Conservation (phyloP, 2,888 invertebrate genomes). For the Malacosoma neustria region DNA sequence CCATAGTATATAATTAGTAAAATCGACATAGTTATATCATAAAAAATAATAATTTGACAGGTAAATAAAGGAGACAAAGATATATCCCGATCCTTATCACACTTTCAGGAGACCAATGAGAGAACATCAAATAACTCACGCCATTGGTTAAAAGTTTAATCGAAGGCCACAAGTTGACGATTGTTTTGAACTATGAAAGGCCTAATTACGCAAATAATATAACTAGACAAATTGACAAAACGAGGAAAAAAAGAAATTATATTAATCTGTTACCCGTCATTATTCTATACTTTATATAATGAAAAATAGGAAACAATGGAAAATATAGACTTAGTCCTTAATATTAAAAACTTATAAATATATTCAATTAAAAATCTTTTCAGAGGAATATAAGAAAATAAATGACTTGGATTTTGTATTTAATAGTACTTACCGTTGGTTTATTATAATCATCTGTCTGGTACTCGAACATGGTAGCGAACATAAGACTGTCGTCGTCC, state of each 20-base stretch:
- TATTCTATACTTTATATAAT: too few species aligned
- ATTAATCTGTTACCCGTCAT: too few species aligned
- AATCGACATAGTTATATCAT: conserved; percentile 9
- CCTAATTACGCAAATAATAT: neutral
- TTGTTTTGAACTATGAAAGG: neutral
- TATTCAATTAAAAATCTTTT: too few species aligned
- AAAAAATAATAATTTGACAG: conserved; percentile 12
- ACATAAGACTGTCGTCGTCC: conserved; percentile 73
- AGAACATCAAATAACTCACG: conserved; percentile 9
- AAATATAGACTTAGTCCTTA: too few species aligned
- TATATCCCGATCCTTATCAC: conserved; percentile 16
- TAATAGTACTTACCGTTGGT: conserved; percentile 48
- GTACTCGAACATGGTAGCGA: conserved; percentile 72
- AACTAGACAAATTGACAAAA: too few species aligned
- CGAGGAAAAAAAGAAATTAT: too few species aligned
- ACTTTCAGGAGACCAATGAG: conserved; percentile 15
- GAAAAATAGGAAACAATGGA: too few species aligned
- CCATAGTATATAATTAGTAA: conserved; percentile 11
- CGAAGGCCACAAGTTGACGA: neutral
- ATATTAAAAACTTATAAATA: too few species aligned
- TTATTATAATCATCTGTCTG: conserved; percentile 64
- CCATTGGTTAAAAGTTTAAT: conserved; percentile 10
- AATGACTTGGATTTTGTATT: too few species aligned
- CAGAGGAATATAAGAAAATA: too few species aligned
- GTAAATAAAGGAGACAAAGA: neutral